These are phyloP conservation scores for Lasioglossum figueresi DNA, from an alignment of 2,888 invertebrate genomes.

Conservation along the genomic window DNA sequence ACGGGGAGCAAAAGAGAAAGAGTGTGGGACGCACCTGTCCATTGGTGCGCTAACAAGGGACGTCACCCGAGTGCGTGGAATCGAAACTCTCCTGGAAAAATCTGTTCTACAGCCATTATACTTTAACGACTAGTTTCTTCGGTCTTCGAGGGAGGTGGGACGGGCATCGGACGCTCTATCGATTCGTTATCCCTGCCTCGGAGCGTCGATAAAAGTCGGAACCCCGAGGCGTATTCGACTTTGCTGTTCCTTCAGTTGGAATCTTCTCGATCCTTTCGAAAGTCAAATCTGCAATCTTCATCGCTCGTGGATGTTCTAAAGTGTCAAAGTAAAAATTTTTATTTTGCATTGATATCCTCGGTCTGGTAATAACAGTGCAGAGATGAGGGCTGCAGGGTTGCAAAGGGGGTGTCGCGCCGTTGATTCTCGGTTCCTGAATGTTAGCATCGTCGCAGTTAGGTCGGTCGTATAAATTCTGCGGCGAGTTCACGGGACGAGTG, in stretches of 20 bases:
- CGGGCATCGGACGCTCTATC: neutral
- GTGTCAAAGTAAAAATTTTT: too few relatives aligned
- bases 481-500: conserved; percentile 38
- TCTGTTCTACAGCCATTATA: conserved; percentile 5
- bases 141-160: neutral
- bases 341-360: neutral
- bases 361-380: neutral
- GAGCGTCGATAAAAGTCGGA: neutral
- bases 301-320: too few relatives aligned
- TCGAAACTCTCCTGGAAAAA: neutral
- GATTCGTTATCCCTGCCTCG: neutral
- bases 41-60: conserved; percentile 40
- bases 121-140: conserved; percentile 4
- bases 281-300: neutral
- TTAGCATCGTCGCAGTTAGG: neutral
- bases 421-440: neutral
- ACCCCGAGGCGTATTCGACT: neutral
- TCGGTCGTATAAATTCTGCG: conserved; percentile 39
- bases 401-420: neutral
- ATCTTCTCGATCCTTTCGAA: neutral
- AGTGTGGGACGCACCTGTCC: conserved; percentile 42
- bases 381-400: neutral
- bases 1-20: neutral
- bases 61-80: conserved; percentile 26
- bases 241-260: neutral